phyloP scores from a whole-genome alignment of 2,797 vertebrate genomes.

The Coendou prehensilis region DNA sequence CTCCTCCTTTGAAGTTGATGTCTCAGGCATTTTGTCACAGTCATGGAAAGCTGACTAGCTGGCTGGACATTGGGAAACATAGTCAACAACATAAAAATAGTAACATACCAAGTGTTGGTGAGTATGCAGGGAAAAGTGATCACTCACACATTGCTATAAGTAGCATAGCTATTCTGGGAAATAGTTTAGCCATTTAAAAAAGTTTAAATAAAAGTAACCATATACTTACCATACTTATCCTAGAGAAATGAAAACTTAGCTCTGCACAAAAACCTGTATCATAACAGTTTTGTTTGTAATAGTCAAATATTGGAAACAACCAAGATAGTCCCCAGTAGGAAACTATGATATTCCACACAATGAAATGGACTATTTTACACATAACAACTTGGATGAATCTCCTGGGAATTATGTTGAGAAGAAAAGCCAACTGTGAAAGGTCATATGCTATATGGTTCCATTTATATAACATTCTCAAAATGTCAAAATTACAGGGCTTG shows the following conservation, averaged over 20 bases:
- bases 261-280: not conserved
- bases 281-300: not conserved
- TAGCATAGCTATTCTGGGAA: not conserved
- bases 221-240: not conserved
- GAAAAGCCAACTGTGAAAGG: not conserved
- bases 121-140: not conserved
- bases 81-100: not conserved
- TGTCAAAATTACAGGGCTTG: conserved; percentile 13
- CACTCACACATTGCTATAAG: not conserved
- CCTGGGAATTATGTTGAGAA: not conserved
- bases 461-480: not conserved
- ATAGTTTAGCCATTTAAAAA: not conserved
- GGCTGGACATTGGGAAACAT: not conserved
- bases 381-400: not conserved
- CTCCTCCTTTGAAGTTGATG: not conserved
- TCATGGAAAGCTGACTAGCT: not conserved
- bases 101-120: not conserved
- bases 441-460: not conserved
- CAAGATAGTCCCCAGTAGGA: not conserved
- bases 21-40: not conserved
- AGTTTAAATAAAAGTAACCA: not conserved
- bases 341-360: not conserved
- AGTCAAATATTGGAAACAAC: not conserved
- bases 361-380: not conserved
- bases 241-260: not conserved